Evolutionary conservation across 1,140 invertebrate genomes (phyloP), one percentile per base, ranked within the genome.

Genomic region (Rhynchophorus ferrugineus): DNA sequence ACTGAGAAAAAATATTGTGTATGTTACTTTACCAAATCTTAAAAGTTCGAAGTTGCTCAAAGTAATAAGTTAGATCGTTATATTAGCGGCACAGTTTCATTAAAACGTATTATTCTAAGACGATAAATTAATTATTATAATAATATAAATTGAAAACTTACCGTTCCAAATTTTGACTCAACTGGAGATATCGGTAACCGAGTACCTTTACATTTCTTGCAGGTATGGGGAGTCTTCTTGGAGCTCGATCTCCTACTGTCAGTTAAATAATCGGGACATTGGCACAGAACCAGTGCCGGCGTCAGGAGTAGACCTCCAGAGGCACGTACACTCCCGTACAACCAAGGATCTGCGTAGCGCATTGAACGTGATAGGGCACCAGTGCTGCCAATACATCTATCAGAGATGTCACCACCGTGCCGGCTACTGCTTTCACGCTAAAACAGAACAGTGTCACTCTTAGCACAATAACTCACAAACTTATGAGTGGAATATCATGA

Each of bases 301-400:
- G 77, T 73, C 44, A 78, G 66, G 14, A 79, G 71, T 38, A 80
- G 73, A 19, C 64, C 63, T 45, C 77, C 75, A 3, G 53, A 45
- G 2, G 79, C 75, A 54, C 82, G 72, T 1, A 85, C 79, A 2
- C 83, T 85, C 49, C 85, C 84, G 60, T 89, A 89, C 1, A 89
- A 75, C 85, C 85, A 89, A 21, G 84, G 83, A 57, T 89, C 85
- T 1, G 82, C 83, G 70, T 87, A 88, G 57, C 86, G 82, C 85
- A 89, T 89, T 63, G 84, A 86, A 66, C 84, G 83, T 34, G 82
- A 83, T 50, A 88, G 66, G 3, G 79, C 61, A 43, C 66, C 66
- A 29, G 64, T 61, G 36, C 46, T 58, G 2, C 29, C 9, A 13
- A 43, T n/a, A 21, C 49, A 52, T 36, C 60, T 53, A 20, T 36